Conservation (phyloP, 2,888 invertebrate species). For the Thelaira solivaga region DNA sequence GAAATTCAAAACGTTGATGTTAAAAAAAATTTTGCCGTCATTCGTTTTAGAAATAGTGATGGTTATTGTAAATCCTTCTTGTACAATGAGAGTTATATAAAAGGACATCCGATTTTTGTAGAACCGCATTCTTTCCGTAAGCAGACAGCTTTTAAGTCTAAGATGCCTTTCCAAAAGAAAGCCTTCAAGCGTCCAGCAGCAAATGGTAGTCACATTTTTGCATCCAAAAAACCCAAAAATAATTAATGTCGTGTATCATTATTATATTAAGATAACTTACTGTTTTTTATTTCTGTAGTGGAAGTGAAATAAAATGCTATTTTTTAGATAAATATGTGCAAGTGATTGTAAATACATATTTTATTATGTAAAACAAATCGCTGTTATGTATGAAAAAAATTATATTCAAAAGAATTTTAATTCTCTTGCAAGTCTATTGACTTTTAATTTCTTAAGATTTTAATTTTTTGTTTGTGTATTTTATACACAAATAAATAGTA, state of each 20-base stretch:
- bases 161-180: background rate
- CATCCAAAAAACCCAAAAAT: constrained; percentile 15
- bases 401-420: no score
- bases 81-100: constrained; percentile 64
- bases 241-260: background rate
- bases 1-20: constrained; percentile 63
- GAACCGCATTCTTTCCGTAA: constrained; percentile 70
- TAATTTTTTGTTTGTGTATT: no score
- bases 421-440: no score
- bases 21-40: constrained; percentile 59
- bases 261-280: no score
- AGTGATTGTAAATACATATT: no score
- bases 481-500: no score
- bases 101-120: constrained; percentile 66
- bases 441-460: no score
- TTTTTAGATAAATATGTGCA: no score
- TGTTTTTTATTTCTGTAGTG: no score
- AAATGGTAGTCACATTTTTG: constrained; percentile 26
- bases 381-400: no score
- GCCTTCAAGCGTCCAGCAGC: constrained; percentile 50
- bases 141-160: background rate
- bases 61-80: constrained; percentile 71
- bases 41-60: constrained; percentile 67
- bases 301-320: no score
- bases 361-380: no score